Evolutionary conservation across 2,113 vertebrate genomes (phyloP), one percentile per base, ranked within the genome.

Genomic region (Centropus unirufus): DNA sequence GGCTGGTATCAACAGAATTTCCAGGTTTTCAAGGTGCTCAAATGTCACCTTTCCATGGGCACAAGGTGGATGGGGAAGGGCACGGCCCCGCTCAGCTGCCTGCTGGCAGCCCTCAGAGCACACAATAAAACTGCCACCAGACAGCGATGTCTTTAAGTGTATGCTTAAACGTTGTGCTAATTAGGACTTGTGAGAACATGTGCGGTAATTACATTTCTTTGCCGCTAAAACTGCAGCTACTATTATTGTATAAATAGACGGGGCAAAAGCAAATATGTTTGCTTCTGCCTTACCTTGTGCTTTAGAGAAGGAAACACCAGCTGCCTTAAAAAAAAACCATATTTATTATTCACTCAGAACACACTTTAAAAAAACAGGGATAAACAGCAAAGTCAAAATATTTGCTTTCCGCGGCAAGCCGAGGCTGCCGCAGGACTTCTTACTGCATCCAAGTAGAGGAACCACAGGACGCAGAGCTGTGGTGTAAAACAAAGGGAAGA

Each of bases 331-430:
- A 84, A 70, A 89, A 89, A 84, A 70, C n/a, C 68, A 3, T 78
- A 59, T 96, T 96, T 95, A 93, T 97, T 97, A 91, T 95, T 95
- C 96, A 83, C 87, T 63, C 84, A 83, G 87, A 97, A 82, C 29
- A 44, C 42, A 66, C 84, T 96, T 96, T 81, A 78, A 57, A 89
- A 67, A 84, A 46, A 0, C 14, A 17, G 89, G 92, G 95, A 70
- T 81, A 91, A 93, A 89, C 59, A 94, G 15, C 44, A 22, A 84
- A 90, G 87, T 89, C 93, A 95, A 95, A 97, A 96, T 92, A 96
- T 96, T 97, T 97, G 96, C 86, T 90, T 94, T 91, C 88, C 39
- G 10, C 42, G 3, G 61, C 68, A 52, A 94, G 87, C 92, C 18
- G 14, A 87, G 94, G 91, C 85, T 63, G 85, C 36, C 0, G 3